These are phyloP conservation scores for Limnephilus lunatus DNA, from an alignment of 2,888 invertebrate species.

Conservation along the genomic window DNA sequence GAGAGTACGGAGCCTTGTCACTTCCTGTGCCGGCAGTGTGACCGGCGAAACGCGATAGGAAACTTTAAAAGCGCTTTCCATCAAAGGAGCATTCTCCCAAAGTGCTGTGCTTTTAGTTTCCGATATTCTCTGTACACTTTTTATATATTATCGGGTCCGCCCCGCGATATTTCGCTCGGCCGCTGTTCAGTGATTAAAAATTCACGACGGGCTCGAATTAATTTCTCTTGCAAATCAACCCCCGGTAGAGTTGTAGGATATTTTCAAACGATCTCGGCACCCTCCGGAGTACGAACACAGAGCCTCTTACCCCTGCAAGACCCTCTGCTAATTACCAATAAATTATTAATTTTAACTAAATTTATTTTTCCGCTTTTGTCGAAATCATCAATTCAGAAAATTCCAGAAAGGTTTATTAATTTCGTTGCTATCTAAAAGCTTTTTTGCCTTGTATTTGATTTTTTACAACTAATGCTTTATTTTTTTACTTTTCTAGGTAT, in stretches of 20 bases:
- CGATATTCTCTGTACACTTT: constrained; percentile 31
- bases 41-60: constrained; percentile 32
- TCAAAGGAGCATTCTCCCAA: constrained; percentile 27
- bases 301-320: neutral
- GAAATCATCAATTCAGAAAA: neutral
- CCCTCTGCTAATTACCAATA: neutral
- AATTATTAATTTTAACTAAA: neutral
- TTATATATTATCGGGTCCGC: neutral
- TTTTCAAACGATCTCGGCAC: neutral
- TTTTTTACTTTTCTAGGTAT: neutral
- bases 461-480: neutral
- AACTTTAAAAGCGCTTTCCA: constrained; percentile 31
- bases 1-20: neutral
- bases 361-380: neutral
- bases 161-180: constrained; percentile 24
- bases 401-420: neutral
- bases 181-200: constrained; percentile 16
- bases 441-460: neutral
- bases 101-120: constrained; percentile 32
- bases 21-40: constrained; percentile 6
- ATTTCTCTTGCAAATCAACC: constrained; percentile 28
- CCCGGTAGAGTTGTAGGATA: constrained; percentile 3
- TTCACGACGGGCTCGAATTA: constrained; percentile 15
- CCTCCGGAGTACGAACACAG: neutral
- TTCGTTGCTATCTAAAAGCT: neutral